Percentiles rank a stretch among this genome's conserved stretches.
These are phyloP conservation scores for Hirtodrosophila trivittata DNA, from an alignment of 2,888 invertebrate species.

Conservation along the genomic window DNA sequence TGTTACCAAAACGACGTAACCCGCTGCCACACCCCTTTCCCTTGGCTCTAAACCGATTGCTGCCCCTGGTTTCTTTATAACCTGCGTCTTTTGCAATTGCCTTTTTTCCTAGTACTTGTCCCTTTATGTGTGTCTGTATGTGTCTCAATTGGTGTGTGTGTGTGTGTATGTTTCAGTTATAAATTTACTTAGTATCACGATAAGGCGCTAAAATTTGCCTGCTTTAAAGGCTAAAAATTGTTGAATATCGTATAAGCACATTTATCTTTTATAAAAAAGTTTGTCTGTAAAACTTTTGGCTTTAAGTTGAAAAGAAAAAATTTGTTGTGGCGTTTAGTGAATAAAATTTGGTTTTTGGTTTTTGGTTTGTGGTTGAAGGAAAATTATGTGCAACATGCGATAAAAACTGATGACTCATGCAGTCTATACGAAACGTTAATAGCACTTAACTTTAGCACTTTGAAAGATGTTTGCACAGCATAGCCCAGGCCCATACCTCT, in stretches of 20 bases:
- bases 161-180: constrained; percentile 40
- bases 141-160: constrained; percentile 26
- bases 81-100: constrained; percentile 23
- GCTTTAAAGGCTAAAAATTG: constrained; percentile 44
- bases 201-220: constrained; percentile 55
- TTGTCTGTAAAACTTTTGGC: constrained; percentile 21
- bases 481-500: constrained; percentile 7
- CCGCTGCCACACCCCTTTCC: constrained; percentile 5
- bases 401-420: constrained; percentile 46
- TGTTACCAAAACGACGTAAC: constrained; percentile 61
- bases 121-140: constrained; percentile 7
- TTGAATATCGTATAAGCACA: constrained; percentile 17
- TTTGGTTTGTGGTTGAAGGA: constrained; percentile 1
- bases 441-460: constrained; percentile 70
- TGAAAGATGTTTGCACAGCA: constrained; percentile 31
- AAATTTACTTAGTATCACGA: constrained; percentile 73
- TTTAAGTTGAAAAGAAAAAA: constrained; percentile 25
- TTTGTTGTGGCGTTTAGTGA: constrained; percentile 20
- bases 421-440: constrained; percentile 49
- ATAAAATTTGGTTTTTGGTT: constrained; percentile 18
- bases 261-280: constrained; percentile 12
- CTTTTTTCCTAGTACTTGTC: constrained; percentile 31
- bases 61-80: constrained; percentile 1
- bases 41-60: not conserved
- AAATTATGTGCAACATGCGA: constrained; percentile 55